Base-by-base conservation (phyloP, 2,113 vertebrate species). In the Anoplopoma fimbria region DNA sequence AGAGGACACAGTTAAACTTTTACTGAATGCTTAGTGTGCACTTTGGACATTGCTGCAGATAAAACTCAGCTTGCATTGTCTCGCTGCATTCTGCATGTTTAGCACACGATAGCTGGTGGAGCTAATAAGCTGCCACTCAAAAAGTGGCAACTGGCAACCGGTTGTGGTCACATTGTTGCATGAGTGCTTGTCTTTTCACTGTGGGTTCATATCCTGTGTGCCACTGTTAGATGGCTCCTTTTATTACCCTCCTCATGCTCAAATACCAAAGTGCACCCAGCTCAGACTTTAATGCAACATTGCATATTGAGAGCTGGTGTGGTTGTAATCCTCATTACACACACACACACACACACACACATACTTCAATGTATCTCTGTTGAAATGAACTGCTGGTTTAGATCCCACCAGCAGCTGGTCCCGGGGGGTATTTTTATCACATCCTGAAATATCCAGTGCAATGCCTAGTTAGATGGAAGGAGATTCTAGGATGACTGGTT, bases 371-470 rank as follows among this genome's bases (percentile, higher is more conserved):
- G 12, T 65, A 27, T 80, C 87, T 69, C 71, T 55, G 34, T 15
- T 81, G 13, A 75, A 34, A 79, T 71, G 61, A 77, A 29, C 31
- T 65, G 65, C 78, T 33, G 79, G 74, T 34, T n/a, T 49, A 72
- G 78, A 77, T 74, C 51, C 2, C 45, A 71, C 2, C 80, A 77
- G 14, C 85, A 91, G 88, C 90, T 92, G 90, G 75, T 79, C 74
- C 42, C 68, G 0, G 72, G 80, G 79, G 79, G 89, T 95, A 95
- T 95, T 95, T 94, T 88, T 95, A 92, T 79, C 91, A 40, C 25
- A 3, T 86, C 84, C 88, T 89, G 36, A 92, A 91, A 93, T 94
- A 89, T 85, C 88, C 77, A 38, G 21, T 67, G 73, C 64, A 67
- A 40, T 42, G 45, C 55, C 65, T 38, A 77, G 60, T 79, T 85